Evolutionary conservation across 2,797 vertebrate genomes (phyloP).

Genomic region (Australoheros facetus): DNA sequence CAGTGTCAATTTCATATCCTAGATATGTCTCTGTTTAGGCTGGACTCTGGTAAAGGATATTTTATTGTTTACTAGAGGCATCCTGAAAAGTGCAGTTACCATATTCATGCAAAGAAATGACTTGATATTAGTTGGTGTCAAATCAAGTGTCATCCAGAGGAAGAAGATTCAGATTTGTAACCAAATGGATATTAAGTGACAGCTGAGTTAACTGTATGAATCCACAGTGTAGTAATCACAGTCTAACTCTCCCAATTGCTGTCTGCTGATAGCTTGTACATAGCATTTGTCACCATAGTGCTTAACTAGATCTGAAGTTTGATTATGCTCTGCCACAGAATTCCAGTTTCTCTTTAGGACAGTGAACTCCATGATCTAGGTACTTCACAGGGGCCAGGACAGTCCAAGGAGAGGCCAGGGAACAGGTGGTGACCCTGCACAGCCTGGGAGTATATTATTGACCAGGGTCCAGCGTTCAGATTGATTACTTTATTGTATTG

Average conservation of each 20-base stretch:
- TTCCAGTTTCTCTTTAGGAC: constrained; percentile 40
- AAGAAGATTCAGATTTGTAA: constrained; percentile 22
- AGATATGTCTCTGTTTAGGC: constrained; percentile 37
- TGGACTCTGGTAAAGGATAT: constrained; percentile 23
- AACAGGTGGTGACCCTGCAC: constrained; percentile 83
- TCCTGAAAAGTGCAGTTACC: constrained; percentile 9
- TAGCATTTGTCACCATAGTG: constrained; percentile 33
- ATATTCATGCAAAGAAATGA: background rate
- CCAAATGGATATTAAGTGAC: constrained; percentile 22
- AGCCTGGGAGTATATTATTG: constrained; percentile 82
- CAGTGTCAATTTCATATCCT: constrained; percentile 49
- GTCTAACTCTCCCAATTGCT: constrained; percentile 5
- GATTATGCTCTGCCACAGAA: constrained; percentile 41
- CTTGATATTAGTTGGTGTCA: constrained; percentile 22
- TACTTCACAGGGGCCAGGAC: constrained; percentile 70
- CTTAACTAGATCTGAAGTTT: constrained; percentile 40
- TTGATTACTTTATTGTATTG: constrained; percentile 87
- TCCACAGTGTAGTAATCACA: constrained; percentile 39
- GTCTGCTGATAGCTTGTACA: constrained; percentile 32
- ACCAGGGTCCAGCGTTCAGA: constrained; percentile 75
- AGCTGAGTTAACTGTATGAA: constrained; percentile 20
- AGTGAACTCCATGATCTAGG: constrained; percentile 69
- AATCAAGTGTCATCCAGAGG: background rate
- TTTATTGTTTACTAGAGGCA: constrained; percentile 15
- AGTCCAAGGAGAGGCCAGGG: constrained; percentile 80